A percentile compares a stretch with the other conserved stretches of the same genome.
These are phyloP conservation scores for Eledona agricola DNA, from an alignment of 2,888 invertebrate species.

Conservation along the genomic window DNA sequence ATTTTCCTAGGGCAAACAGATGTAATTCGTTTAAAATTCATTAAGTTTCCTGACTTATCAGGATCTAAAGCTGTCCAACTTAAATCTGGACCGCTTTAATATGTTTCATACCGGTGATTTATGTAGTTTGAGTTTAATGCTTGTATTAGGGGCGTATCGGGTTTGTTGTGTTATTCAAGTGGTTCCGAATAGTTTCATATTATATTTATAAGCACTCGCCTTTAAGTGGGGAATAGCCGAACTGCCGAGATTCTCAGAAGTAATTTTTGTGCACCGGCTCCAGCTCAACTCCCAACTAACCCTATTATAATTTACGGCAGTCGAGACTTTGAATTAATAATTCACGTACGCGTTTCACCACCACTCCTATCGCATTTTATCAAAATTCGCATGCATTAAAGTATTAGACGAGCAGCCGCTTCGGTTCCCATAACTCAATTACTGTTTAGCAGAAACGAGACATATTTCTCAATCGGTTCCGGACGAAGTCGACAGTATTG, in stretches of 20 bases:
- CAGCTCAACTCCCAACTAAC: too few relatives aligned
- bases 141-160: slow-evolving; percentile 24
- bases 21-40: slow-evolving; percentile 21
- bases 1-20: slow-evolving; percentile 2
- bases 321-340: too few relatives aligned
- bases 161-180: too few relatives aligned
- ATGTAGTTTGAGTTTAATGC: slow-evolving; percentile 27
- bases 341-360: too few relatives aligned
- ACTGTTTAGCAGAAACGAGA: slow-evolving; percentile 12
- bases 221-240: too few relatives aligned
- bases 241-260: too few relatives aligned
- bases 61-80: slow-evolving; percentile 26
- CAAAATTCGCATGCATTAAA: slow-evolving; percentile 20
- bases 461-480: slow-evolving; percentile 17
- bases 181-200: too few relatives aligned
- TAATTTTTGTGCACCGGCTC: too few relatives aligned
- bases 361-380: slow-evolving; percentile 14
- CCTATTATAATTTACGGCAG: too few relatives aligned
- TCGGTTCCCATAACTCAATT: slow-evolving; percentile 22
- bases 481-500: slow-evolving; percentile 17
- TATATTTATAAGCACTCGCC: too few relatives aligned
- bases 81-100: slow-evolving; percentile 21
- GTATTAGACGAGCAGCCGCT: slow-evolving; percentile 18
- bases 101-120: slow-evolving; percentile 27
- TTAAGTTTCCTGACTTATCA: slow-evolving; percentile 26